These are phyloP conservation scores for Acleris emargana DNA, from an alignment of 2,888 invertebrate genomes.

Conservation along the genomic window DNA sequence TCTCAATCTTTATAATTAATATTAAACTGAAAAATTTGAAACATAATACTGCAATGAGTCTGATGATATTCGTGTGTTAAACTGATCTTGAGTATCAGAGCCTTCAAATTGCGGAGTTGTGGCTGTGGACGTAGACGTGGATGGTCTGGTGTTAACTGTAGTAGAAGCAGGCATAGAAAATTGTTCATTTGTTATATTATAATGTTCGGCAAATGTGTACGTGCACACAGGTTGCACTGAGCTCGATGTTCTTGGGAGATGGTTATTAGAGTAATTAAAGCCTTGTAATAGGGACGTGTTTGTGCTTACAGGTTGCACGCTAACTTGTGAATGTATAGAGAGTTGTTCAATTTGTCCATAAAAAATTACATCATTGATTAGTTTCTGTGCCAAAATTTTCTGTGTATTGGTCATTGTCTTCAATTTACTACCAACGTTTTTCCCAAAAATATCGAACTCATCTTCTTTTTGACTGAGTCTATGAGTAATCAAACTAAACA, in stretches of 20 bases:
- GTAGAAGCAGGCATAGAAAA: constrained; percentile 2
- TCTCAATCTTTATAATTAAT: constrained; percentile 8
- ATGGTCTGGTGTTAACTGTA: constrained; percentile 11
- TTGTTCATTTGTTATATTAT: constrained; percentile 7
- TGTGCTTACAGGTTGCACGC: constrained; percentile 4
- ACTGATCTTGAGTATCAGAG: constrained; percentile 6
- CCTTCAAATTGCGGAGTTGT: constrained; percentile 9
- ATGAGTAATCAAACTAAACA: constrained; percentile 6
- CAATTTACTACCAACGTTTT: constrained; percentile 35
- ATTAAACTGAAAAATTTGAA: constrained; percentile 12
- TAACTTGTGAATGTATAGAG: constrained; percentile 17
- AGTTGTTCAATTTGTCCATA: constrained; percentile 31
- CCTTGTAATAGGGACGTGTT: constrained; percentile 7
- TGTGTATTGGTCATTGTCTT: constrained; percentile 36
- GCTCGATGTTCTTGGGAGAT: constrained; percentile 5
- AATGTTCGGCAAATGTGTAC: constrained; percentile 5
- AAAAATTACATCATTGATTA: constrained; percentile 35
- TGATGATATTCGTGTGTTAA: constrained; percentile 4
- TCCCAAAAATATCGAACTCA: constrained; percentile 37
- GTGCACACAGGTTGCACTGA: constrained; percentile 5
- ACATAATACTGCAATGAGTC: constrained; percentile 14
- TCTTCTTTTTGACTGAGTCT: constrained; percentile 10
- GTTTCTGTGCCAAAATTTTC: constrained; percentile 37
- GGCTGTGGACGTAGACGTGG: constrained; percentile 17
- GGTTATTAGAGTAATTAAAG: constrained; percentile 7